Percentiles rank a stretch among this genome's conserved stretches.
These are phyloP conservation scores for Xenopus laevis DNA, from an alignment of 2,113 vertebrate species.

Conservation along the genomic window DNA sequence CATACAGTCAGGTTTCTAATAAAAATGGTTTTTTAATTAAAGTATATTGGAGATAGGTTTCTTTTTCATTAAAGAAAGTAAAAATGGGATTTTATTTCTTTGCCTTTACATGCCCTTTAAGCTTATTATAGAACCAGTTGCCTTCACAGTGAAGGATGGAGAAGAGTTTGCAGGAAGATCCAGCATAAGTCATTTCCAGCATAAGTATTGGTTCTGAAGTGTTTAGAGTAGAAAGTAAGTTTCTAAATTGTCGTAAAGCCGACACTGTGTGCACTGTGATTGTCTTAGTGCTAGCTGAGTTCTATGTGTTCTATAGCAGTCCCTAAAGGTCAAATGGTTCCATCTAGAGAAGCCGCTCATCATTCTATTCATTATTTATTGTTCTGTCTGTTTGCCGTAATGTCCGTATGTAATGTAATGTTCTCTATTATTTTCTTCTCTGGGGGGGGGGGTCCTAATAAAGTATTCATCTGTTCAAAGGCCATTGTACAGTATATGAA, in stretches of 20 bases:
- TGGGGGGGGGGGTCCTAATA: neutral
- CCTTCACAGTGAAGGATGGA: too few relatives aligned
- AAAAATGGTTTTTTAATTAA: too few relatives aligned
- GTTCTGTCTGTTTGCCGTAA: neutral
- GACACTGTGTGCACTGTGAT: neutral
- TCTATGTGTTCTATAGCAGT: neutral
- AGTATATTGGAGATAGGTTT: too few relatives aligned
- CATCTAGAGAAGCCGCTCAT: neutral
- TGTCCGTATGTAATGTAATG: neutral
- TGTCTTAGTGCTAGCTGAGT: slow-evolving; percentile 6
- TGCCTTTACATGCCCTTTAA: too few relatives aligned
- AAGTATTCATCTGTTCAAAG: too few relatives aligned
- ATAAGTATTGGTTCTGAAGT: neutral
- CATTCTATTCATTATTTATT: neutral
- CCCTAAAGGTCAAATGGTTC: slow-evolving; percentile 4
- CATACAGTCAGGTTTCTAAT: too few relatives aligned
- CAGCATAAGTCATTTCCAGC: neutral
- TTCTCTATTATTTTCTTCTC: neutral
- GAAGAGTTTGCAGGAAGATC: neutral
- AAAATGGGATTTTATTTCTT: too few relatives aligned
- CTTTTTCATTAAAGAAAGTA: too few relatives aligned
- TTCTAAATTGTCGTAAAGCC: slow-evolving; percentile 2
- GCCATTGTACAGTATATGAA: too few relatives aligned
- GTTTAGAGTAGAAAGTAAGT: neutral
- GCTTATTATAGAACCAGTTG: too few relatives aligned